Percentiles rank a stretch among this genome's conserved stretches.
These are phyloP conservation scores for Limosa lapponica DNA, from an alignment of 2,797 vertebrate species.

Conservation along the genomic window DNA sequence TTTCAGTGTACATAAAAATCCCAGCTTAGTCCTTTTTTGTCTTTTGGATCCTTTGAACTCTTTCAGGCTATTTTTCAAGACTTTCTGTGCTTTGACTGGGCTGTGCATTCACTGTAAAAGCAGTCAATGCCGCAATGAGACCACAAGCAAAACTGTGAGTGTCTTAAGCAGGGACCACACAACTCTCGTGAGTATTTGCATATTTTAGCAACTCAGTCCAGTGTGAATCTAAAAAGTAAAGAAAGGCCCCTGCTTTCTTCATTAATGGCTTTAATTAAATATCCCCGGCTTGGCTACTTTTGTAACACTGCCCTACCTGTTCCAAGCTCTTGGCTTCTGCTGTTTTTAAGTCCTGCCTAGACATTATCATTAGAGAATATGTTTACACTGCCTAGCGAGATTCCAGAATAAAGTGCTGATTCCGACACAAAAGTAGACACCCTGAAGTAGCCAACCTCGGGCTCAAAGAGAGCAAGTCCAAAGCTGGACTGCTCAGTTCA, in stretches of 20 bases:
- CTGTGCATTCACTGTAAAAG: constrained; percentile 99
- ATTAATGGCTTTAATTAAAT: constrained; percentile 77
- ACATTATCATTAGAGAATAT: constrained; percentile 73
- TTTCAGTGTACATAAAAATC: constrained; percentile 99
- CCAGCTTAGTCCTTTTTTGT: constrained; percentile 99
- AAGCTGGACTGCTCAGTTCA: constrained; percentile 99
- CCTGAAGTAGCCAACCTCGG: constrained; percentile 88
- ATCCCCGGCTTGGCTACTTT: constrained; percentile 31
- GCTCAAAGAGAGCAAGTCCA: constrained; percentile 98
- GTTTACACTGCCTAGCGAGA: constrained; percentile 77
- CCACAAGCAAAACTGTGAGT: constrained; percentile 98
- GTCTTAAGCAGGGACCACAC: constrained; percentile 99
- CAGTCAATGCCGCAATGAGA: constrained; percentile 97
- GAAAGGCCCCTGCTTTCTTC: constrained; percentile 79
- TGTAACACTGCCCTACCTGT: constrained; percentile 65
- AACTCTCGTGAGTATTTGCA: constrained; percentile 95
- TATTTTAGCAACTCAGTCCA: constrained; percentile 91
- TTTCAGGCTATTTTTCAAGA: constrained; percentile 96
- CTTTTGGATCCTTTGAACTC: constrained; percentile 99
- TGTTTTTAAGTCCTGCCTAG: constrained; percentile 34
- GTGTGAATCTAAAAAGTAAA: constrained; percentile 85
- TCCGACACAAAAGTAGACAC: constrained; percentile 86
- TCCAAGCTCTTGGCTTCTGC: constrained; percentile 9
- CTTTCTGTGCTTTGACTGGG: constrained; percentile 96
- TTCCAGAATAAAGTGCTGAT: constrained; percentile 92